These are phyloP conservation scores for Stichodactyla mertensii DNA, from an alignment of 64 coral and sea anemone species.

Conservation along the genomic window DNA sequence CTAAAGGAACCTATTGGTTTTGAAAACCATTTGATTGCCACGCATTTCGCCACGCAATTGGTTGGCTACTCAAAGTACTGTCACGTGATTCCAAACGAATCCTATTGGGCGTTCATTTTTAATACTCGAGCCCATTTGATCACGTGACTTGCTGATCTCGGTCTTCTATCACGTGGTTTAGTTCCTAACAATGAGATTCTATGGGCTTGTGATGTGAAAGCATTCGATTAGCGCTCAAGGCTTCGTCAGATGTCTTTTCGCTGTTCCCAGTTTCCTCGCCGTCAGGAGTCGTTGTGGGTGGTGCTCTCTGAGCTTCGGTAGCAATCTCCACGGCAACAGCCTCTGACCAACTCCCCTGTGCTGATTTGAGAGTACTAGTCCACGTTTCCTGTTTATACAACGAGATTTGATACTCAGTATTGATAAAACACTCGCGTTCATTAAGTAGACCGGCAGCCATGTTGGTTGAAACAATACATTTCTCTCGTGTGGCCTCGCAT, in stretches of 20 bases:
- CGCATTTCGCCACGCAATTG: no score
- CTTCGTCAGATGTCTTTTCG: conserved; percentile 18
- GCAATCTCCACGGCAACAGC: conserved; percentile 73
- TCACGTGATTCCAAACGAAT: no score
- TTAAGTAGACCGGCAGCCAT: no score
- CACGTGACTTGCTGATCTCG: not conserved
- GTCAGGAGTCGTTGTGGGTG: not conserved
- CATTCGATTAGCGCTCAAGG: conserved; percentile 21
- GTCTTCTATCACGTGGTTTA: not conserved
- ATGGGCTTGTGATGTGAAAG: conserved; percentile 77
- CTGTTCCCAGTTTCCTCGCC: conserved; percentile 12
- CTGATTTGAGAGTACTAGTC: conserved; percentile 74
- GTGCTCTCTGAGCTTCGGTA: conserved; percentile 48
- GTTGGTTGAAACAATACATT: no score
- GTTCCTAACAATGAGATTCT: conserved; percentile 58
- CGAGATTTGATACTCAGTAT: no score
- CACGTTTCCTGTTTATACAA: conserved; percentile 57
- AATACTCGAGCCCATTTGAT: no score
- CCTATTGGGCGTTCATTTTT: no score
- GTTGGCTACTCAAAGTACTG: no score
- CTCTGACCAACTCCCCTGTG: conserved; percentile 82
- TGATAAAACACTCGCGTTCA: no score
- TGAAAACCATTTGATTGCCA: no score
- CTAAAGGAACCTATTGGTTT: no score
- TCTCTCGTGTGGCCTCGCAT: no score